Evolutionary conservation across 2,888 invertebrate species (phyloP).

Genomic region (Morpho achilles): DNA sequence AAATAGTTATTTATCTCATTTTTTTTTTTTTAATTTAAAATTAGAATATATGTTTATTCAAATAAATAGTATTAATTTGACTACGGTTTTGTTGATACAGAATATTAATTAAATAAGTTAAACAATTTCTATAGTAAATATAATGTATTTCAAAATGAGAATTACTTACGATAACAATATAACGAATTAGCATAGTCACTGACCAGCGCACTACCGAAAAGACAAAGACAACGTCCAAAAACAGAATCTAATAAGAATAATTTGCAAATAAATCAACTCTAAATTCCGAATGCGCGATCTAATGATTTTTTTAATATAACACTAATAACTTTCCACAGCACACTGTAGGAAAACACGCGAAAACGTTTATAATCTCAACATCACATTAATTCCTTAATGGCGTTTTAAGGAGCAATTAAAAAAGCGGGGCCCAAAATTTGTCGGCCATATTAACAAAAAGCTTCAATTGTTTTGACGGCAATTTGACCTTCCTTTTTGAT

Average conservation of each 20-base stretch:
- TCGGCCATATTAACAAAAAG: conserved; percentile 71
- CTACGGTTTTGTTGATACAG: neutral
- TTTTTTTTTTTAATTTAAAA: too few relatives aligned
- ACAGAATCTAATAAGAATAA: conserved; percentile 31
- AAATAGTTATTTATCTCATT: too few relatives aligned
- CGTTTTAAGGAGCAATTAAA: conserved; percentile 36
- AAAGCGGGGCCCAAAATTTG: conserved; percentile 50
- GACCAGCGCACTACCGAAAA: conserved; percentile 10
- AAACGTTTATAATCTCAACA: neutral
- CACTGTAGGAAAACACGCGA: neutral
- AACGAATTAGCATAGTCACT: conserved; percentile 7
- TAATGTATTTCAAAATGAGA: neutral
- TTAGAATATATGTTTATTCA: too few relatives aligned
- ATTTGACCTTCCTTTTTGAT: conserved; percentile 64
- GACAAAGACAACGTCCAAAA: conserved; percentile 24
- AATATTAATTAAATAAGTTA: neutral
- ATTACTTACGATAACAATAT: conserved; percentile 17
- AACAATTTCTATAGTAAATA: too few relatives aligned
- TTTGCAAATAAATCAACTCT: conserved; percentile 19
- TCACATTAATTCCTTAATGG: neutral
- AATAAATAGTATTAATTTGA: too few relatives aligned
- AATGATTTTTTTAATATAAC: conserved; percentile 6
- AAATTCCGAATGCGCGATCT: conserved; percentile 11
- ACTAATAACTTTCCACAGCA: neutral
- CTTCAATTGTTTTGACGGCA: conserved; percentile 77